Conservation (phyloP, 1,140 invertebrate genomes). For the Rhynchophorus ferrugineus region DNA sequence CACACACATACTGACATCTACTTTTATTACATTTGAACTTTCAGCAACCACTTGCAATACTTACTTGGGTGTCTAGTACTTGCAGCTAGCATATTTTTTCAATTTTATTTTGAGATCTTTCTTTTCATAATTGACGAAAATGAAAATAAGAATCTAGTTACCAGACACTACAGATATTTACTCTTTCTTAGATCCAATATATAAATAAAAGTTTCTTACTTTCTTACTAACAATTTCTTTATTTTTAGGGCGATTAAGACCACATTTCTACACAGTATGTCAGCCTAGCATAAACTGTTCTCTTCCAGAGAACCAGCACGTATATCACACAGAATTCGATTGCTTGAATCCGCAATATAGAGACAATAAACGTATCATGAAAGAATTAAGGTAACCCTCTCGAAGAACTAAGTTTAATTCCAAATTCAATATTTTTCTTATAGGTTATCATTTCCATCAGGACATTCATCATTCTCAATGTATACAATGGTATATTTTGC, state of each 20-base stretch:
- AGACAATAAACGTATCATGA: constrained; percentile 42
- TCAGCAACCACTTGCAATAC: too few species aligned
- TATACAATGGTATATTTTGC: constrained; percentile 72
- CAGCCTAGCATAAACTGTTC: constrained; percentile 47
- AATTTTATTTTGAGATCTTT: too few species aligned
- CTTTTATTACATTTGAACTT: too few species aligned
- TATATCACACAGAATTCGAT: constrained; percentile 58
- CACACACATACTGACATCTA: too few species aligned
- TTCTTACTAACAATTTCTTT: too few species aligned
- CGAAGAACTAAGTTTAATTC: not conserved
- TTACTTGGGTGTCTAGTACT: too few species aligned
- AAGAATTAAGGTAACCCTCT: constrained; percentile 58
- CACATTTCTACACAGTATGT: constrained; percentile 82
- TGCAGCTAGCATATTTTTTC: too few species aligned
- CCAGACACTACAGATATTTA: too few species aligned
- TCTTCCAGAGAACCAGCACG: constrained; percentile 43
- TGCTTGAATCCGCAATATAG: constrained; percentile 51
- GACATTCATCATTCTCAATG: constrained; percentile 72
- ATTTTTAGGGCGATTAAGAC: constrained; percentile 60
- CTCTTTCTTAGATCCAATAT: too few species aligned
- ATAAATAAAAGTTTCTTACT: too few species aligned
- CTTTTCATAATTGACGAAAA: too few species aligned
- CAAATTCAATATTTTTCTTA: constrained; percentile 26
- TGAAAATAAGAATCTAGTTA: too few species aligned
- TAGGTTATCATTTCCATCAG: constrained; percentile 72